Evolutionary conservation across 2,888 invertebrate species (phyloP).

Genomic region (Hyles lineata): DNA sequence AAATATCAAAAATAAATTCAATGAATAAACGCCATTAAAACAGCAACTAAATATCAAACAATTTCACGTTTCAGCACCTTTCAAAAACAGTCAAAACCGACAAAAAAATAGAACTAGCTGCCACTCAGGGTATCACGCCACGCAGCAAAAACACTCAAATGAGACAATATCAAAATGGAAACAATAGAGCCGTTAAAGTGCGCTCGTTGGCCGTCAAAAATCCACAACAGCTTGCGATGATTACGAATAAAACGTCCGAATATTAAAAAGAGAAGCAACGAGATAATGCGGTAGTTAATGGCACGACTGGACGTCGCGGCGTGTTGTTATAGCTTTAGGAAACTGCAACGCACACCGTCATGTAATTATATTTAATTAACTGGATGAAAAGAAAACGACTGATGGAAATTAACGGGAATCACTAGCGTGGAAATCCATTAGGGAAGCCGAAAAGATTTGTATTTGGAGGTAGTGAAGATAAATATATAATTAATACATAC

Average conservation of each 20-base stretch:
- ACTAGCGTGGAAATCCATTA: background rate
- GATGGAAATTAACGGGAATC: background rate
- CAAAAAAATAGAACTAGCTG: too few relatives aligned
- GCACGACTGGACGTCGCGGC: conserved; percentile 56
- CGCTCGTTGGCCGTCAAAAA: conserved; percentile 51
- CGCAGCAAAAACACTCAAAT: background rate
- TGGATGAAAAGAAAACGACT: background rate
- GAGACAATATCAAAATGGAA: conserved; percentile 33
- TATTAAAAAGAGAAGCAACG: conserved; percentile 65
- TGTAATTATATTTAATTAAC: conserved; percentile 39
- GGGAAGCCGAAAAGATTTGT: background rate
- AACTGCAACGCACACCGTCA: conserved; percentile 47
- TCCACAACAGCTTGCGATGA: conserved; percentile 31
- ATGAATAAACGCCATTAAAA: too few relatives aligned
- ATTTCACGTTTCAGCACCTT: too few relatives aligned
- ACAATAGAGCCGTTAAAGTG: background rate
- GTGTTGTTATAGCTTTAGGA: conserved; percentile 64
- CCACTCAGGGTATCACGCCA: background rate
- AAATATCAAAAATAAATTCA: too few relatives aligned
- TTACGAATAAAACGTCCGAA: conserved; percentile 67
- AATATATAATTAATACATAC: background rate
- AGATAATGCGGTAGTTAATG: conserved; percentile 76
- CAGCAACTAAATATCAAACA: too few relatives aligned
- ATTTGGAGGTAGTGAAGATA: background rate
- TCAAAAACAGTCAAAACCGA: too few relatives aligned